Evolutionary conservation across 2,888 invertebrate genomes (phyloP), one percentile per base, ranked within the genome.

Genomic region (Tethea ocularis): DNA sequence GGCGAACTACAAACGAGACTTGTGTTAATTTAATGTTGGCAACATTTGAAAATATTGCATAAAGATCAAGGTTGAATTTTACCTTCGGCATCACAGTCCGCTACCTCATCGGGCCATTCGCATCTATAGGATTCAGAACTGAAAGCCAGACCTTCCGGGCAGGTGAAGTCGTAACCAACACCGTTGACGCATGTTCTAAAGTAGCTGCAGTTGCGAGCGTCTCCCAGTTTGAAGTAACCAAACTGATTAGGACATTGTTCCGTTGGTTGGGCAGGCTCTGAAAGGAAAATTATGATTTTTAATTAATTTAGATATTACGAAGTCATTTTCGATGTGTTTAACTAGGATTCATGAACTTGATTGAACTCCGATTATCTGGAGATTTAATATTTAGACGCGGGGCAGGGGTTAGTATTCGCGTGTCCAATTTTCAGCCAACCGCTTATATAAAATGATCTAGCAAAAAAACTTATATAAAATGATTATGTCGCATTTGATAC

Each of bases 81-180:
- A 96, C 97, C 95, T 94, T 97, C 97, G 56, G 96, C 96, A 79
- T 97, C 96, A 74, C 97, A 97, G 60, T 96, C 95, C 4, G 94
- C 84, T 0, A 97, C 97, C 84, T 96, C 95, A 88, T 98, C 98
- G 4, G 97, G 97, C 97, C 97, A 98, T 65, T 98, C 97, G 82
- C 98, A 98, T 57, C 96, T 94, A 80, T 97, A 96, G 11, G 93
- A 94, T 13, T 94, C 94, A 1, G 95, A 91, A 82, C 95, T 96
- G 88, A 95, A 97, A 10, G 97, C 97, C 57, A 98, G 91, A 23
- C 97, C 97, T 75, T 96, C 97, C 0, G 97, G 97, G 77, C 98
- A 98, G 66, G 95, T 94, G 74, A 97, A 95, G 51, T 95, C 91
- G 70, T 91, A 95, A 10, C 95, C 96, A 6, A 94, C 93, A n/a